Evolutionary conservation across 2,113 vertebrate genomes (phyloP).

Genomic region (Onychorhynchus coronatus): DNA sequence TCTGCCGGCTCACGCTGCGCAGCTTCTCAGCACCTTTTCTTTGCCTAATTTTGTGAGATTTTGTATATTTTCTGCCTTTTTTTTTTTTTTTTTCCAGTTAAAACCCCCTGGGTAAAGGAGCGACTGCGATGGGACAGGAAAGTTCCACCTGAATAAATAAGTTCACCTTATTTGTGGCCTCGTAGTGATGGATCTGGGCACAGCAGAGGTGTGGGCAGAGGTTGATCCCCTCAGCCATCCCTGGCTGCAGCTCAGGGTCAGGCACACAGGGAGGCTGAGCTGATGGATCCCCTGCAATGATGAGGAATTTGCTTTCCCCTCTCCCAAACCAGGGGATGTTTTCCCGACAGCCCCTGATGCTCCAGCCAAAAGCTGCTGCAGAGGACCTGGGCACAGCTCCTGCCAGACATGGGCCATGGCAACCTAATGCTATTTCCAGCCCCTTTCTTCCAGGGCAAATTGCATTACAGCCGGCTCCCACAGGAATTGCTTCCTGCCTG

Average conservation of each 20-base stretch:
- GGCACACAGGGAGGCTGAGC: neutral
- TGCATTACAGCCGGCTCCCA: neutral
- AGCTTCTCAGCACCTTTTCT: neutral
- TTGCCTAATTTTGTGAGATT: neutral
- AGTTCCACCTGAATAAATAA: neutral
- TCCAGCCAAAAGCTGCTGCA: neutral
- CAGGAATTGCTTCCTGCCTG: neutral
- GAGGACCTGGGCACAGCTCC: too few relatives aligned
- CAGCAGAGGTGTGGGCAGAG: neutral
- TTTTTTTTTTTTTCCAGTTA: too few relatives aligned
- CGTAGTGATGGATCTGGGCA: neutral
- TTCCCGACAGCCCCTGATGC: neutral
- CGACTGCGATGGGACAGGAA: rapidly evolving
- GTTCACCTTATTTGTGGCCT: neutral
- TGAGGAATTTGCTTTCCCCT: neutral
- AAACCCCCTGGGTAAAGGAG: neutral
- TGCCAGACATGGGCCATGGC: neutral
- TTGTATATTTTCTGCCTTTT: neutral
- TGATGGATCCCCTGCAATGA: neutral
- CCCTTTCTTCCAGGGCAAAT: constrained; percentile 3
- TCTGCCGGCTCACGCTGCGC: rapidly evolving
- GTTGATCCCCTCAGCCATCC: neutral
- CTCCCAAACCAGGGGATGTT: neutral
- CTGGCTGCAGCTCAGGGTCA: neutral
- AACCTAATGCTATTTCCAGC: neutral